These are phyloP conservation scores for Hyalella azteca DNA, from an alignment of 2,888 invertebrate species.

Conservation along the genomic window DNA sequence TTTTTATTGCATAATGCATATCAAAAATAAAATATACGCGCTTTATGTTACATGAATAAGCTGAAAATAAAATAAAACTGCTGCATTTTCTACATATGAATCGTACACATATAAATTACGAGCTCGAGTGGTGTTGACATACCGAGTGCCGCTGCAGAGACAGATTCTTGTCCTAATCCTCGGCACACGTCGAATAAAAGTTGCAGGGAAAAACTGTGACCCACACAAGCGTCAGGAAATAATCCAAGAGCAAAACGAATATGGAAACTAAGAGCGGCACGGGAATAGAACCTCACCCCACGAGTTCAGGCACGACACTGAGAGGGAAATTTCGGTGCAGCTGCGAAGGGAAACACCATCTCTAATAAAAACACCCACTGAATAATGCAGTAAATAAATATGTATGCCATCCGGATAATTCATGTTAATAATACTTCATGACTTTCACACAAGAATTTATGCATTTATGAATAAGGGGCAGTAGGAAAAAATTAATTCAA, in stretches of 20 bases:
- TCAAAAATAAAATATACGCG: no score
- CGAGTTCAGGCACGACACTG: slow-evolving; percentile 23
- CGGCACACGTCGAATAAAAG: no score
- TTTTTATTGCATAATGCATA: no score
- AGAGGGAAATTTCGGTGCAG: neutral
- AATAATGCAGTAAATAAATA: neutral
- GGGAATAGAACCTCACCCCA: slow-evolving; percentile 4
- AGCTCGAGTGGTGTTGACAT: no score
- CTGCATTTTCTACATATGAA: no score
- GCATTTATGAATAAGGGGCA: neutral
- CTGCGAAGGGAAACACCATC: neutral
- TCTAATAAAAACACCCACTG: neutral
- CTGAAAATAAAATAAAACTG: no score
- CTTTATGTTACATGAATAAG: no score
- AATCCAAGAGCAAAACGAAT: neutral
- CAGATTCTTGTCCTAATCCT: no score
- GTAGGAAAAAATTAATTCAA: neutral
- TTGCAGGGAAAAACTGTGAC: no score
- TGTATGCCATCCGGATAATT: neutral
- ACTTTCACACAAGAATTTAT: neutral
- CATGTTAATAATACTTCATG: neutral
- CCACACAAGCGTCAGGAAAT: no score
- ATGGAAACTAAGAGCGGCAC: neutral
- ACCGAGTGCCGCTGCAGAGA: no score
- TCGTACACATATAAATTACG: no score